Conservation (phyloP, 2,888 invertebrate species). For the Alitta virens region DNA sequence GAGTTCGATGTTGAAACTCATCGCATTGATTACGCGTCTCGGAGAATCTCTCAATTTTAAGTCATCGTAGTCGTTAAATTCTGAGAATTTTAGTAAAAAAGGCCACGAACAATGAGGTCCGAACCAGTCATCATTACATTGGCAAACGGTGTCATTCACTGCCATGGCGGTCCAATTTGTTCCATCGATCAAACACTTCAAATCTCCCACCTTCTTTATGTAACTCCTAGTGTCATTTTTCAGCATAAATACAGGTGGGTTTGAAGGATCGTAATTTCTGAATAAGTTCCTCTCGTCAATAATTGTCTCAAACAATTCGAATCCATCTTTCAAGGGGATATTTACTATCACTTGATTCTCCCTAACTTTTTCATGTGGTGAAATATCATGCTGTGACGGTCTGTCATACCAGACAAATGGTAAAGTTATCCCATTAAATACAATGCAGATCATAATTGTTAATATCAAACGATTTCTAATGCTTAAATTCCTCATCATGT, state of each 20-base stretch:
- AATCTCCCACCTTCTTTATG: neutral
- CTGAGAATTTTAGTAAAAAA: neutral
- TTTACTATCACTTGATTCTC: too few relatives aligned
- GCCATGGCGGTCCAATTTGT: neutral
- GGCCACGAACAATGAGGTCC: neutral
- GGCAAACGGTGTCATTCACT: neutral
- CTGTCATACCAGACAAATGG: too few relatives aligned
- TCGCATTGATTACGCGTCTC: neutral
- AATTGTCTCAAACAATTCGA: too few relatives aligned
- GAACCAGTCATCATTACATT: neutral
- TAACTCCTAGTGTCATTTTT: neutral
- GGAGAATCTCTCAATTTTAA: neutral
- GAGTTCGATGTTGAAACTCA: neutral
- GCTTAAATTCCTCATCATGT: too few relatives aligned
- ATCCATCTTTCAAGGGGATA: too few relatives aligned
- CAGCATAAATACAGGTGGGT: neutral
- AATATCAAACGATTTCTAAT: too few relatives aligned
- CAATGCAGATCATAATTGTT: too few relatives aligned
- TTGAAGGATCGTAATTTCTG: neutral
- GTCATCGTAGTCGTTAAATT: neutral
- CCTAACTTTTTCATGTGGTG: too few relatives aligned
- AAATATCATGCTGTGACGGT: too few relatives aligned
- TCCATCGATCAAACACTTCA: neutral
- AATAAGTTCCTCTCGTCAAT: neutral
- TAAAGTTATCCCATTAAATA: too few relatives aligned